These are phyloP conservation scores for Prinia subflava DNA, from an alignment of 2,113 vertebrate genomes.

Conservation along the genomic window DNA sequence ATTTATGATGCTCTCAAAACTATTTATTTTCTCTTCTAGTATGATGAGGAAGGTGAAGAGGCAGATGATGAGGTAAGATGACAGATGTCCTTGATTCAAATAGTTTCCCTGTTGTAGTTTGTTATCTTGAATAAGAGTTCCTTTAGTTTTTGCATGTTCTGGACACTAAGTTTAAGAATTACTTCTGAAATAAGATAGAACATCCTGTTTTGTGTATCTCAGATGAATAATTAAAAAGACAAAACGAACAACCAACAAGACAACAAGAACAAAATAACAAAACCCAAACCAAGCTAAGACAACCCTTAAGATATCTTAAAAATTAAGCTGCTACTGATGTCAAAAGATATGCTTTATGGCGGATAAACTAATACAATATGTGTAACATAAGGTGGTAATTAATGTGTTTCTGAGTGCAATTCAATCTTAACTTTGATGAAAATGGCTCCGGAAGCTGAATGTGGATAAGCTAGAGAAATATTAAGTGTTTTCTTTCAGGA, in stretches of 20 bases:
- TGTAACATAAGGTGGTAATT: not conserved
- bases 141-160: not conserved
- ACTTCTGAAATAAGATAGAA: not conserved
- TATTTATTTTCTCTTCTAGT: slow-evolving; percentile 75
- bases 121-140: not conserved
- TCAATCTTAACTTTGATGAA: not conserved
- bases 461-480: not conserved
- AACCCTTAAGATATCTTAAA: not conserved
- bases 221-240: not conserved
- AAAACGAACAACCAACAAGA: not conserved
- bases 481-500: slow-evolving; percentile 76
- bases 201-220: not conserved
- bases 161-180: not conserved
- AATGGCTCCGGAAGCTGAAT: not conserved
- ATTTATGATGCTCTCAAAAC: not conserved
- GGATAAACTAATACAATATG: not conserved
- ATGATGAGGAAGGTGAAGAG: slow-evolving; percentile 98
- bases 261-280: not conserved
- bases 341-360: not conserved
- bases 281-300: not conserved
- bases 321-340: not conserved
- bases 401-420: not conserved
- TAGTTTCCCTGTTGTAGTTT: not conserved
- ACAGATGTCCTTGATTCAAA: slow-evolving; percentile 3
- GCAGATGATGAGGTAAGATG: slow-evolving; percentile 94